phyloP scores from a whole-genome alignment of 2,888 invertebrate species.

The Drosophila gaucha region DNA sequence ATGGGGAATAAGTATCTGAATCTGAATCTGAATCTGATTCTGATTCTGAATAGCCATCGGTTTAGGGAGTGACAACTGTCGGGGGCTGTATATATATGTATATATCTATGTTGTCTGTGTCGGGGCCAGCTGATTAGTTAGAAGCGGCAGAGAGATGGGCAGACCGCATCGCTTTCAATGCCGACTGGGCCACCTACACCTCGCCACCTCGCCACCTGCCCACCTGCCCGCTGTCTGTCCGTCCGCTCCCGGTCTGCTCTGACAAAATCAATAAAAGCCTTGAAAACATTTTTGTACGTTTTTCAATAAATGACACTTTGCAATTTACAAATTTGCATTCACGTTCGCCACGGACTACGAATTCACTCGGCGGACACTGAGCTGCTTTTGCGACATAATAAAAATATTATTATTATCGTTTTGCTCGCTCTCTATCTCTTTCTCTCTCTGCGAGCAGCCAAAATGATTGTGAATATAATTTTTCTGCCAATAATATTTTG shows the following conservation, averaged over 20 bases:
- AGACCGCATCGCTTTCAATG: slow-evolving; percentile 33
- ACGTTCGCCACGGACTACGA: slow-evolving; percentile 7
- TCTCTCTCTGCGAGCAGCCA: background rate
- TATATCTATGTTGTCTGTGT: no score
- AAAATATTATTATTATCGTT: slow-evolving; percentile 22
- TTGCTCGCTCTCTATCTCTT: background rate
- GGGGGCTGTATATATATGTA: background rate
- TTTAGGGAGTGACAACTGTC: background rate
- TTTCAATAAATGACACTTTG: slow-evolving; percentile 47
- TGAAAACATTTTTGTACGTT: slow-evolving; percentile 50
- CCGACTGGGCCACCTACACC: background rate
- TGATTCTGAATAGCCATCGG: background rate
- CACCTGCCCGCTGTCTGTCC: background rate
- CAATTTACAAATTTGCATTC: slow-evolving; percentile 27
- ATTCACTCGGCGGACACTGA: slow-evolving; percentile 1
- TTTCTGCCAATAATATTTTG: slow-evolving; percentile 4
- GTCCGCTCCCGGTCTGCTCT: slow-evolving; percentile 1
- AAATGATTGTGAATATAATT: slow-evolving; percentile 4
- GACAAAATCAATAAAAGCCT: slow-evolving; percentile 69
- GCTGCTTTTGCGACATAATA: slow-evolving; percentile 17
- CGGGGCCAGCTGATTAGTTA: slow-evolving; percentile 30
- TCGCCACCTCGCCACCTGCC: no score
- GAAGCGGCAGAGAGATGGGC: slow-evolving; percentile 20
- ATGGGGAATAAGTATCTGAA: slow-evolving; percentile 17
- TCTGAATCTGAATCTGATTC: slow-evolving; percentile 6